A percentile compares a stretch with the other conserved stretches of the same genome.
Evolutionary conservation across 2,113 vertebrate species (phyloP).

Genomic region (Callospermophilus lateralis): DNA sequence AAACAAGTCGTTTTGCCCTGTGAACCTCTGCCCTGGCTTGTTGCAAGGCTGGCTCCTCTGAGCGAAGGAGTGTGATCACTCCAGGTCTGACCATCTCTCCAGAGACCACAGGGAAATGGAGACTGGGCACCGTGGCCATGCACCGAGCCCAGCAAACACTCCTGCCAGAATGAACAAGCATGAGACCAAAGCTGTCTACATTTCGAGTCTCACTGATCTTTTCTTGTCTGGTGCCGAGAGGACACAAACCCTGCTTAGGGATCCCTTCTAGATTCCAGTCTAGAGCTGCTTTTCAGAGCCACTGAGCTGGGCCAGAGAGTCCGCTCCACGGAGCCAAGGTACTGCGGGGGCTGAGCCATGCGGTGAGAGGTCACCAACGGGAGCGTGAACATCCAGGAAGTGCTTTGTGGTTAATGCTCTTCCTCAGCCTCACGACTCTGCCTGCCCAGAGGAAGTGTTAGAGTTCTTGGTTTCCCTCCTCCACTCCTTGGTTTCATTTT

Average conservation of each 20-base stretch:
- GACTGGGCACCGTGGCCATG: rapidly evolving
- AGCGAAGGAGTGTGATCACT: not conserved
- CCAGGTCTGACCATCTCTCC: not conserved
- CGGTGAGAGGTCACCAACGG: rapidly evolving
- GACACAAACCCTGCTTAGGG: not conserved
- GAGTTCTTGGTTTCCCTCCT: not conserved
- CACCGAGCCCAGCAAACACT: not conserved
- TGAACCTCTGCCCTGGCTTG: not conserved
- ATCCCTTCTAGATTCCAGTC: not conserved
- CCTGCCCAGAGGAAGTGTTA: not conserved
- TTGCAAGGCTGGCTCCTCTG: not conserved
- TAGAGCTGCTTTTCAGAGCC: not conserved
- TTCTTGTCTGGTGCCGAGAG: not conserved
- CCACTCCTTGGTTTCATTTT: not conserved
- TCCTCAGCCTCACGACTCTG: not conserved
- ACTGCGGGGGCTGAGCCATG: rapidly evolving
- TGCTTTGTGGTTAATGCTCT: not conserved
- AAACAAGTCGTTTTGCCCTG: not conserved
- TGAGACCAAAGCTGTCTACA: not conserved
- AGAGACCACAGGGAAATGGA: not conserved
- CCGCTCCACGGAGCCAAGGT: too few relatives aligned
- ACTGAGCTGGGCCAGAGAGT: rapidly evolving
- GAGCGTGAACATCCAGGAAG: not conserved
- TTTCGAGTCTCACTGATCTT: not conserved
- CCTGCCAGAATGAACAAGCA: not conserved